A percentile compares a stretch with the other conserved stretches of the same genome.
These are phyloP conservation scores for Drosophila kuntzei DNA, from an alignment of 2,888 invertebrate genomes.

Conservation along the genomic window DNA sequence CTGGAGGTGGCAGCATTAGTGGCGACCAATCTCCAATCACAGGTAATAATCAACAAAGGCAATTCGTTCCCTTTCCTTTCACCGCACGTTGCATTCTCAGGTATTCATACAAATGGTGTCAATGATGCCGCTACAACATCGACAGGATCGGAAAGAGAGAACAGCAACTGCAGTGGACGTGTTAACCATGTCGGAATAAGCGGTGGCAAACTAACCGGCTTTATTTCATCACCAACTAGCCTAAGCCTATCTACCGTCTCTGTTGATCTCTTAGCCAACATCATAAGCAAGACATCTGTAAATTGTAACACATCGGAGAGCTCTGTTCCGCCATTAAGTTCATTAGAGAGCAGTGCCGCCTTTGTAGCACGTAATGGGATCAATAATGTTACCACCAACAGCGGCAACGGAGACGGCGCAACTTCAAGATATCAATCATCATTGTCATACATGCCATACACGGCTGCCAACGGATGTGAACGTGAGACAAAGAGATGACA, in stretches of 20 bases:
- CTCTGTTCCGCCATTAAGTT: conserved; percentile 17
- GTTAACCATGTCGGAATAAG: conserved; percentile 40
- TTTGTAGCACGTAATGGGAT: conserved; percentile 2
- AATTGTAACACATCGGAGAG: conserved; percentile 33
- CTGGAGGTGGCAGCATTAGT: conserved; percentile 53
- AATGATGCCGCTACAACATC: conserved; percentile 35
- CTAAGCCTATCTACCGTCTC: conserved; percentile 5
- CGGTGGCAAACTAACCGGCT: conserved; percentile 16
- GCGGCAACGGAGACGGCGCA: not conserved
- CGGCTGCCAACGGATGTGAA: conserved; percentile 45
- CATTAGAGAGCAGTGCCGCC: conserved; percentile 12
- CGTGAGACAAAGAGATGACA: conserved; percentile 38
- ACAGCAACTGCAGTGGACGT: conserved; percentile 52
- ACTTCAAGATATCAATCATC: conserved; percentile 48
- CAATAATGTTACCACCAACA: not conserved
- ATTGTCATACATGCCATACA: conserved; percentile 50
- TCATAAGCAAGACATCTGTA: conserved; percentile 53
- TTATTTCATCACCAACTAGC: conserved; percentile 27
- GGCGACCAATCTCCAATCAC: conserved; percentile 69
- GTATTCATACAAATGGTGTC: conserved; percentile 28
- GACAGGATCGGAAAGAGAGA: conserved; percentile 56
- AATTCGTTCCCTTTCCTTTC: no score
- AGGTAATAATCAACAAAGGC: conserved; percentile 43
- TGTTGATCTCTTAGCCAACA: conserved; percentile 57
- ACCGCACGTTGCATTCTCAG: conserved; percentile 32